A percentile compares a stretch with the other conserved stretches of the same genome.
Evolutionary conservation across 2,797 vertebrate species (phyloP).

Genomic region (Ctenochaetus hawaiiensis): DNA sequence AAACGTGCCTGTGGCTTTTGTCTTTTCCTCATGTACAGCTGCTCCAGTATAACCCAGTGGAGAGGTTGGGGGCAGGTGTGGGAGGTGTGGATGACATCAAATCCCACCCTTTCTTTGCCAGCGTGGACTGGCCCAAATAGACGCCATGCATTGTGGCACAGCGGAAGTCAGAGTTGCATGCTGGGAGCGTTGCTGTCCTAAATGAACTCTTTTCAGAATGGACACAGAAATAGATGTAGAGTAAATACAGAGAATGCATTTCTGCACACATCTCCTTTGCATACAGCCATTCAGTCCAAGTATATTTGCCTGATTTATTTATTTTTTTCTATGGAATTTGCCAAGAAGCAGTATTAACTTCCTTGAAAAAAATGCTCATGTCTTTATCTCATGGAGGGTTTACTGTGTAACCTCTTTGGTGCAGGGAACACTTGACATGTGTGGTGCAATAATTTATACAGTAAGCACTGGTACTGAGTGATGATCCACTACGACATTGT

Average conservation of each 20-base stretch:
- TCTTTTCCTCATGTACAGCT: slow-evolving; percentile 81
- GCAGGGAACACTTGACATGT: slow-evolving; percentile 56
- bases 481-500: slow-evolving; percentile 45
- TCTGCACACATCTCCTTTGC: slow-evolving; percentile 18
- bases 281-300: neutral
- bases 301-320: neutral
- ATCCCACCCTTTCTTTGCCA: slow-evolving; percentile 96
- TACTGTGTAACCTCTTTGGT: slow-evolving; percentile 35
- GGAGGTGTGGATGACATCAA: slow-evolving; percentile 96
- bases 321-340: slow-evolving; percentile 26
- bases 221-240: slow-evolving; percentile 8
- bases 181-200: slow-evolving; percentile 22
- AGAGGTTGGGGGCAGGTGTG: slow-evolving; percentile 94
- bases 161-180: slow-evolving; percentile 37
- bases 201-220: slow-evolving; percentile 31
- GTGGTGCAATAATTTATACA: slow-evolving; percentile 67
- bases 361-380: slow-evolving; percentile 14
- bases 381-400: slow-evolving; percentile 39
- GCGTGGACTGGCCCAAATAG: slow-evolving; percentile 91
- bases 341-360: slow-evolving; percentile 54
- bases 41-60: slow-evolving; percentile 95
- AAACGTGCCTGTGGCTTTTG: slow-evolving; percentile 9
- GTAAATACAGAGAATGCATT: slow-evolving; percentile 35
- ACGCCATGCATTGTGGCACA: slow-evolving; percentile 42
- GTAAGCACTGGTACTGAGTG: slow-evolving; percentile 34